A percentile compares a stretch with the other conserved stretches of the same genome.
phyloP scores from a whole-genome alignment of 2,888 invertebrate genomes.

The Lithodes maja region DNA sequence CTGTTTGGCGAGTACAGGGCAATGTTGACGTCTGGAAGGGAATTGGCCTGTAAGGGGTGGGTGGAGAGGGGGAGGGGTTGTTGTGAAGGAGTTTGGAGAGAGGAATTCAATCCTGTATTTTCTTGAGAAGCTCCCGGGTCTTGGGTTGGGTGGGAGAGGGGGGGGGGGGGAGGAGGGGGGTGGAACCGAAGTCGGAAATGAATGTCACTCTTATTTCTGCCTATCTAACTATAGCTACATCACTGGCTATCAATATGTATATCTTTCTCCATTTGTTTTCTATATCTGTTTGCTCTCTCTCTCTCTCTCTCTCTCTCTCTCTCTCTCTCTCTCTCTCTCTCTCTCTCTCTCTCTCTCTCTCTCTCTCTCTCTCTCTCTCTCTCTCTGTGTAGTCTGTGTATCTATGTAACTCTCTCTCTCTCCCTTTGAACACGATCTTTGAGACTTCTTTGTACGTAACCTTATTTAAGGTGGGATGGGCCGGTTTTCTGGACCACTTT shows the following conservation, averaged over 20 bases:
- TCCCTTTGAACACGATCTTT: neutral
- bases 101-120: too few relatives aligned
- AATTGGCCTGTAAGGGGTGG: too few relatives aligned
- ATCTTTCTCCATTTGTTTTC: neutral
- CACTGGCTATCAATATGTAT: neutral
- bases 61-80: too few relatives aligned
- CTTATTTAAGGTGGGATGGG: neutral
- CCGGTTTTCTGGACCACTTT: neutral
- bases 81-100: too few relatives aligned
- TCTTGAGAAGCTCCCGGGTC: too few relatives aligned
- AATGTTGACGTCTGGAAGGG: too few relatives aligned
- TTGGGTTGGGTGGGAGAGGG: too few relatives aligned
- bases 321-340: constrained; percentile 32
- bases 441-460: neutral
- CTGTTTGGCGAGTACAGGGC: too few relatives aligned
- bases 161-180: too few relatives aligned
- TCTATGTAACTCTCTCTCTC: too few relatives aligned
- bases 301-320: constrained; percentile 30
- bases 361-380: neutral
- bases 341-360: constrained; percentile 40
- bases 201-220: neutral
- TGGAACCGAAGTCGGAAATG: too few relatives aligned
- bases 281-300: neutral
- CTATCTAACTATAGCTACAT: neutral
- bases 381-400: neutral